Conservation (phyloP, 2,113 vertebrate species). For the Hyaena hyaena region DNA sequence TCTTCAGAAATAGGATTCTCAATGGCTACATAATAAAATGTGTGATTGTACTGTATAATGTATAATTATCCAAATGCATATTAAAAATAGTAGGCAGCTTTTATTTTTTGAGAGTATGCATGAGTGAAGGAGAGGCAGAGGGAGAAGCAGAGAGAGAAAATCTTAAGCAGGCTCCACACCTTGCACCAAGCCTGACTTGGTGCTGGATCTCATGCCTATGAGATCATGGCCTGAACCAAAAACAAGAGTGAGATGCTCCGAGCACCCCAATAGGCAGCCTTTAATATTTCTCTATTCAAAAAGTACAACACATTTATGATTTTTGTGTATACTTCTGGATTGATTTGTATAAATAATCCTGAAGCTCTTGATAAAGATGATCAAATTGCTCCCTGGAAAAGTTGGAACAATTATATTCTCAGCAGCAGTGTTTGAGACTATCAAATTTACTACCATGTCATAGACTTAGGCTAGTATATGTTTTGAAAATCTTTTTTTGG, state of each 20-base stretch:
- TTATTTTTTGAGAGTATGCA: neutral
- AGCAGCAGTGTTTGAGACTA: neutral
- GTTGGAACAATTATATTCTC: neutral
- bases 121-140: neutral
- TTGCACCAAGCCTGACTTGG: neutral
- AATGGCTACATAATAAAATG: neutral
- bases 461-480: neutral
- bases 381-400: neutral
- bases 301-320: neutral
- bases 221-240: neutral
- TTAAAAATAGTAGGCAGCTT: neutral
- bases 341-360: neutral
- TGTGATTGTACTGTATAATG: neutral
- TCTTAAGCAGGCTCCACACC: neutral
- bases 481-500: conserved; percentile 14
- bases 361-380: neutral
- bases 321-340: neutral
- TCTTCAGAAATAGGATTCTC: neutral
- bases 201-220: neutral
- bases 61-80: neutral
- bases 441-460: neutral
- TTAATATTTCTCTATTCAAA: conserved; percentile 17
- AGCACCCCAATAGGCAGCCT: neutral
- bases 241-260: too few relatives aligned
- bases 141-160: neutral